Evolutionary conservation across 1,140 invertebrate species (phyloP), one percentile per base, ranked within the genome.

Genomic region (Lutraria rhynchaena): DNA sequence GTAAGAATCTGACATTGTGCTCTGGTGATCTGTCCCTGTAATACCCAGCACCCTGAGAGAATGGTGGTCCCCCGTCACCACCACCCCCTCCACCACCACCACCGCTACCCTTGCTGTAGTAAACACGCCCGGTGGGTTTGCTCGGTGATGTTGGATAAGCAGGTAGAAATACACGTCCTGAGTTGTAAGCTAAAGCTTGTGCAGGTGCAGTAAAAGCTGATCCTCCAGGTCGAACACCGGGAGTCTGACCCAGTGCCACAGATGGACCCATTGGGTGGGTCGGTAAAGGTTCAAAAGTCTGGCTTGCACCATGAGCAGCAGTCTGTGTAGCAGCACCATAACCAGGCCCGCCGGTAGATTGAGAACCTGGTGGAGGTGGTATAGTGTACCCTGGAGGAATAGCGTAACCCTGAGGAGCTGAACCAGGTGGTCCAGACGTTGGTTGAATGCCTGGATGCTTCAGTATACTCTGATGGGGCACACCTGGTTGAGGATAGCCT

Each of bases 191-290:
- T 27, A 81, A 37, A 57, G 65, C 22, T 33, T 70, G 67, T 46
- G 65, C 77, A 22, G 77, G 77, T n/a, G 65, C 77, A 24, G 67
- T 71, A 31, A 81, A 71, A n/a, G 61, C 75, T 67, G 75, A 77
- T 1, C 53, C 49, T 11, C 77, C 77, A 60, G 33, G 5, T 24
- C 44, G 46, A 15, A 57, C 27, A 17, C 65, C 77, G 0, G 51
- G 41, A 31, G 55, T 57, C 11, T 55, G 31, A 51, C 77, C 77
- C 27, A 81, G 37, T 27, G 55, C 77, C 31, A 81, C 77, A 35
- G 77, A 69, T 27, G 77, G 77, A 31, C 67, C 65, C 17, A 44
- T 31, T 27, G 77, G 77, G 31, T 81, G 77, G 13, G 67, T 81
- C 19, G 55, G 77, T 17, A 81, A 29, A 31, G 55, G 55, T 19